A percentile compares a stretch with the other conserved stretches of the same genome.
These are phyloP conservation scores for Apotomis capreana DNA, from an alignment of 2,888 invertebrate species.

Conservation along the genomic window DNA sequence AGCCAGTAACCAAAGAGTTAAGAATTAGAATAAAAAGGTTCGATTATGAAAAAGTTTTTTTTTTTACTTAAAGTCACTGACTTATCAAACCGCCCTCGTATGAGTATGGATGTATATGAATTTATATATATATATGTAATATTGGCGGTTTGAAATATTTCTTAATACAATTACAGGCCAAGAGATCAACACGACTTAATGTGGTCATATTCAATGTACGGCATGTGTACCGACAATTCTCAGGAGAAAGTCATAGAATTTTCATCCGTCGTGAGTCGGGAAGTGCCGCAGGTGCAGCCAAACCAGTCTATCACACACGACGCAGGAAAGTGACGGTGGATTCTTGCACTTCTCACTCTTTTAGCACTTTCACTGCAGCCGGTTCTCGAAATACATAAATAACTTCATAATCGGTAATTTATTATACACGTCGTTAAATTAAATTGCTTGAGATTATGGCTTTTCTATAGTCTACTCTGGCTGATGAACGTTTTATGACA, in stretches of 20 bases:
- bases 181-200: too few relatives aligned
- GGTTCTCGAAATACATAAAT: conserved; percentile 35
- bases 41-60: too few relatives aligned
- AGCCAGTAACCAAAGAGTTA: too few relatives aligned
- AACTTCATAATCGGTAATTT: conserved; percentile 36
- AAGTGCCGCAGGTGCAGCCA: conserved; percentile 43
- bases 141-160: too few relatives aligned
- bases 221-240: conserved; percentile 11
- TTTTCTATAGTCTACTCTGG: conserved; percentile 30
- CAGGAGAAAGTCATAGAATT: conserved; percentile 40
- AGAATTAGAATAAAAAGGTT: too few relatives aligned
- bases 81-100: too few relatives aligned
- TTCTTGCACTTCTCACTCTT: conserved; percentile 71
- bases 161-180: too few relatives aligned
- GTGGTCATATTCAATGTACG: background rate
- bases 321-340: conserved; percentile 69
- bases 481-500: conserved; percentile 33
- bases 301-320: conserved; percentile 62
- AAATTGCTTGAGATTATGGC: conserved; percentile 31
- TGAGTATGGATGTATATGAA: too few relatives aligned
- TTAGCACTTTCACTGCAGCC: conserved; percentile 63
- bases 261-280: conserved; percentile 34
- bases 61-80: too few relatives aligned
- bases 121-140: too few relatives aligned
- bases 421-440: conserved; percentile 36